phyloP scores from a whole-genome alignment of 1,140 invertebrate genomes.

The Linepithema humile region DNA sequence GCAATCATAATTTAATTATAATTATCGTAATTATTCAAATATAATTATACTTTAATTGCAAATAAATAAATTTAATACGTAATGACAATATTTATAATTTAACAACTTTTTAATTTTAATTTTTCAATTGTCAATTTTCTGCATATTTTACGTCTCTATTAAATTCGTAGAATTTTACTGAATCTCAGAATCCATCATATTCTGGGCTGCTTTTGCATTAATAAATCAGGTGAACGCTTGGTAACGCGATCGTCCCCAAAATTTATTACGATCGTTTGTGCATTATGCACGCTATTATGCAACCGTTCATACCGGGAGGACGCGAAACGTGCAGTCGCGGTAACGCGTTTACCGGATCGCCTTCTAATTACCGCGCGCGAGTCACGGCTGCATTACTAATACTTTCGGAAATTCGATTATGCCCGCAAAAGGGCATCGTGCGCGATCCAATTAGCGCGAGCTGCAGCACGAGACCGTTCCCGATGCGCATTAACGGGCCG shows the following conservation, averaged over 20 bases:
- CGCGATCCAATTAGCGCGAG: slow-evolving; percentile 41
- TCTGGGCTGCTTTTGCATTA: slow-evolving; percentile 38
- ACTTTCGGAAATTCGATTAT: slow-evolving; percentile 55
- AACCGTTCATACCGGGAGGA: slow-evolving; percentile 36
- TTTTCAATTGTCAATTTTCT: too few relatives aligned
- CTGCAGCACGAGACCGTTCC: neutral
- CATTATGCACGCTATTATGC: slow-evolving; percentile 44
- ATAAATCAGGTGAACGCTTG: slow-evolving; percentile 22
- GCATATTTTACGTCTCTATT: neutral
- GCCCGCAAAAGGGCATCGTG: slow-evolving; percentile 26
- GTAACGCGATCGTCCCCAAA: slow-evolving; percentile 34
- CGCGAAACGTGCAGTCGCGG: slow-evolving; percentile 11
- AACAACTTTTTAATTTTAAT: too few relatives aligned
- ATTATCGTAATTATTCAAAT: too few relatives aligned
- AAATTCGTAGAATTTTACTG: neutral
- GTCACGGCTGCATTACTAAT: slow-evolving; percentile 47
- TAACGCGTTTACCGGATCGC: neutral
- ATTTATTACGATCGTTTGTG: slow-evolving; percentile 38
- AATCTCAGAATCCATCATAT: neutral
- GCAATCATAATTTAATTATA: too few relatives aligned
- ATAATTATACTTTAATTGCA: too few relatives aligned
- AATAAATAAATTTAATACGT: too few relatives aligned
- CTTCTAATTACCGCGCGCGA: slow-evolving; percentile 46
- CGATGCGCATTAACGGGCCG: neutral
- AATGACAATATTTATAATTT: too few relatives aligned